Conservation (phyloP, 2,888 invertebrate genomes). For the Aspidiotus destructor region DNA sequence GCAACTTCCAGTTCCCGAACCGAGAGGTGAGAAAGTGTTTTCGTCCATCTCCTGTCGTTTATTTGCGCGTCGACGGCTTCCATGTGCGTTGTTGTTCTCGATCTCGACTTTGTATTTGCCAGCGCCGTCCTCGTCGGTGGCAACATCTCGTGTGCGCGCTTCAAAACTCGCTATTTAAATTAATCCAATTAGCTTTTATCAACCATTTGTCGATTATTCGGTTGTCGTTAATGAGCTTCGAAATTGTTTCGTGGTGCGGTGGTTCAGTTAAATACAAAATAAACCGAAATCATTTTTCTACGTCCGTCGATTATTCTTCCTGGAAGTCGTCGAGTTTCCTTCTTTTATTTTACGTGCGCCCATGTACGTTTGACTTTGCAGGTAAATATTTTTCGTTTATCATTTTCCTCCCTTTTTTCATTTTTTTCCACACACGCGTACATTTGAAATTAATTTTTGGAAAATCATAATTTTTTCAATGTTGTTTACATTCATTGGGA, state of each 20-base stretch:
- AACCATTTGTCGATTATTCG: slow-evolving; percentile 26
- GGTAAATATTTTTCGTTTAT: too few species aligned
- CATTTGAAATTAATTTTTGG: slow-evolving; percentile 7
- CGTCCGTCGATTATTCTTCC: too few species aligned
- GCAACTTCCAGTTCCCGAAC: slow-evolving; percentile 30
- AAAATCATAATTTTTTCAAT: neutral
- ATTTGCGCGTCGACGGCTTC: slow-evolving; percentile 27
- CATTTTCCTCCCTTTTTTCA: too few species aligned
- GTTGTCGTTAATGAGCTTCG: slow-evolving; percentile 26
- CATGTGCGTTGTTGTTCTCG: slow-evolving; percentile 28
- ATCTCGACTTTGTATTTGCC: slow-evolving; percentile 7
- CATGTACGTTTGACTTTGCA: too few species aligned
- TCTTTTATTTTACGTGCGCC: too few species aligned
- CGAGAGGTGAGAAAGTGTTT: slow-evolving; percentile 32
- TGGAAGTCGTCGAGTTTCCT: too few species aligned
- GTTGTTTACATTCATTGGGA: slow-evolving; percentile 11
- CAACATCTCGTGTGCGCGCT: slow-evolving; percentile 13
- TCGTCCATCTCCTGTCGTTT: slow-evolving; percentile 32
- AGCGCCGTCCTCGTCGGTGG: neutral
- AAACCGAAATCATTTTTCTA: neutral
- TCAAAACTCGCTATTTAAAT: slow-evolving; percentile 24
- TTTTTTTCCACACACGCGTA: neutral
- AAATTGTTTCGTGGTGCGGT: slow-evolving; percentile 14
- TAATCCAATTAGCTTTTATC: slow-evolving; percentile 27
- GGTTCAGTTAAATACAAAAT: neutral